Conservation (phyloP, 2,888 invertebrate species). For the Loripinus fragilis region DNA sequence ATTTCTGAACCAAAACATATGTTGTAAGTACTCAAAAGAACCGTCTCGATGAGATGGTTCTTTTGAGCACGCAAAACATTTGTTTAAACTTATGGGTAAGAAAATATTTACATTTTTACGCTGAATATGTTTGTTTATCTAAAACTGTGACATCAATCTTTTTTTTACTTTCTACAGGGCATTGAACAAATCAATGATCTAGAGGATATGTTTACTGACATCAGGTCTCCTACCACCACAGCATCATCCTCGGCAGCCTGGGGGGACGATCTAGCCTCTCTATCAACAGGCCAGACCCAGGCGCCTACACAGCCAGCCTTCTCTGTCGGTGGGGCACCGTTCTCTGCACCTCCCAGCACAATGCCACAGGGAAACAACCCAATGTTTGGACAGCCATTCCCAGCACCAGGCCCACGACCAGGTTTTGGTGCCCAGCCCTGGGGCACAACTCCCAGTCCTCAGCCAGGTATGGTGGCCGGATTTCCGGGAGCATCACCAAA, state of each 20-base stretch:
- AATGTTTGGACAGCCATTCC: constrained; percentile 33
- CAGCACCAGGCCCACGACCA: constrained; percentile 9
- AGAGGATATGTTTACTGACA: constrained; percentile 67
- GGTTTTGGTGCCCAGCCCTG: constrained; percentile 7
- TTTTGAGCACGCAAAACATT: no score
- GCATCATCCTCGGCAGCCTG: constrained; percentile 15
- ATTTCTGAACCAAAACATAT: no score
- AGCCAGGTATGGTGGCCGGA: not conserved
- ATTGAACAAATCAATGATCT: constrained; percentile 75
- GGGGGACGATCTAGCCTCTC: constrained; percentile 9
- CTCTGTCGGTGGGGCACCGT: constrained; percentile 41
- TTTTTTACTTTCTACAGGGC: no score
- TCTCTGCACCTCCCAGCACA: constrained; percentile 12
- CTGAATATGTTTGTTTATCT: no score
- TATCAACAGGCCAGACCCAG: constrained; percentile 18
- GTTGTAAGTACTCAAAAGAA: no score
- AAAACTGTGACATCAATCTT: no score
- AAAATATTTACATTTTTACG: no score
- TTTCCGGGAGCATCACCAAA: constrained; percentile 21
- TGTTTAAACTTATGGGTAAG: no score
- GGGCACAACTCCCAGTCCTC: not conserved
- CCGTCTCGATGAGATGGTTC: no score
- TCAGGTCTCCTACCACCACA: constrained; percentile 59
- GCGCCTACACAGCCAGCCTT: constrained; percentile 33
- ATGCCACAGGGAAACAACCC: constrained; percentile 16